These are phyloP conservation scores for Chaetodon trifasciatus DNA, from an alignment of 2,797 vertebrate genomes.

Conservation along the genomic window DNA sequence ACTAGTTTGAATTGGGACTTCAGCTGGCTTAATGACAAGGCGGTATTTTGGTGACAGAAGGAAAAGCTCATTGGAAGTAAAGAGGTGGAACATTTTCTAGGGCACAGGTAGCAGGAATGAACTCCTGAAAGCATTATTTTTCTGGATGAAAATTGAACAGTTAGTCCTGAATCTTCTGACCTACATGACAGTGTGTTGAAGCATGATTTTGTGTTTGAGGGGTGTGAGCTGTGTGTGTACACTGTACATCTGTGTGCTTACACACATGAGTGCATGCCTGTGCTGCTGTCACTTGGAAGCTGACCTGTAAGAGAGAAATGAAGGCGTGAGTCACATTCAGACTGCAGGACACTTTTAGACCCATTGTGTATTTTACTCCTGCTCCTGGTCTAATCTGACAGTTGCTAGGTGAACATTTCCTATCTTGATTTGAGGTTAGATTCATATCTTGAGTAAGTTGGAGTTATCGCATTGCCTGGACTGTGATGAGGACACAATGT, in stretches of 20 bases:
- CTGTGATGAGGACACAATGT: slow-evolving; percentile 40
- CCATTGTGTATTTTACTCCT: slow-evolving; percentile 59
- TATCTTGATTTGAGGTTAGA: slow-evolving; percentile 71
- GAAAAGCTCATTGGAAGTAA: slow-evolving; percentile 80
- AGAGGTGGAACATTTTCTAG: slow-evolving; percentile 76
- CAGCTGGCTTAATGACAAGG: slow-evolving; percentile 83
- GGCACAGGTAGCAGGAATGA: slow-evolving; percentile 68
- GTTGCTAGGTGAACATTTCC: slow-evolving; percentile 62
- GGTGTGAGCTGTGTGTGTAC: neutral
- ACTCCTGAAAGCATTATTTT: slow-evolving; percentile 63
- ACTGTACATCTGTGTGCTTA: slow-evolving; percentile 8
- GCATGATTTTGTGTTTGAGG: slow-evolving; percentile 44
- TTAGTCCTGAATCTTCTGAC: slow-evolving; percentile 57
- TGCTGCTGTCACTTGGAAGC: slow-evolving; percentile 19
- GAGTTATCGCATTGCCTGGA: slow-evolving; percentile 51
- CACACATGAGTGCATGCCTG: slow-evolving; percentile 11
- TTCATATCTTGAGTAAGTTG: slow-evolving; percentile 61
- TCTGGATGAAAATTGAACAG: slow-evolving; percentile 62
- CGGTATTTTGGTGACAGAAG: slow-evolving; percentile 69
- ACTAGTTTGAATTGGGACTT: slow-evolving; percentile 85
- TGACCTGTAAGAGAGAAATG: slow-evolving; percentile 50
- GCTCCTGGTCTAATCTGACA: slow-evolving; percentile 62
- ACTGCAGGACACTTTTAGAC: slow-evolving; percentile 46
- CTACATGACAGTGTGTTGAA: slow-evolving; percentile 46
- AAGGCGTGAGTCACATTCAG: slow-evolving; percentile 48